A percentile compares a stretch with the other conserved stretches of the same genome.
phyloP scores from a whole-genome alignment of 2,113 vertebrate species.

The Glareola pratincola region DNA sequence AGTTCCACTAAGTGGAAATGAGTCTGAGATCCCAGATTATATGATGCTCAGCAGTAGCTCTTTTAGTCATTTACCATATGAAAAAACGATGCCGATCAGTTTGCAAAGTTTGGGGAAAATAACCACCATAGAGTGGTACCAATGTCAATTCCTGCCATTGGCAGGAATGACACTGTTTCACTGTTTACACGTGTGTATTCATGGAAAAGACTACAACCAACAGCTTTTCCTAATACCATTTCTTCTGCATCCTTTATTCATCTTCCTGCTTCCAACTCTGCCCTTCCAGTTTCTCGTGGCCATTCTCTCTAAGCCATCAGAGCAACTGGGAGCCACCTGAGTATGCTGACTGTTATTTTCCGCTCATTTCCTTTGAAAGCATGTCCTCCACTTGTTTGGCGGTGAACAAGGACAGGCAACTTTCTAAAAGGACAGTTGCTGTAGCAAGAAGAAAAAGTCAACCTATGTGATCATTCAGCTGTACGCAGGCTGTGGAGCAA shows the following conservation, averaged over 20 bases:
- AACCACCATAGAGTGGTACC: background rate
- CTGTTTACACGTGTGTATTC: background rate
- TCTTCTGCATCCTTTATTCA: background rate
- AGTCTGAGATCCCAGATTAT: background rate
- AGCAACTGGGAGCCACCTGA: background rate
- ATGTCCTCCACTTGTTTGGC: background rate
- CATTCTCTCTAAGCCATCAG: background rate
- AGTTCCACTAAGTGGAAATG: background rate
- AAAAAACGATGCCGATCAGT: background rate
- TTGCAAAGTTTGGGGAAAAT: background rate
- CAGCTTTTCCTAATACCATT: background rate
- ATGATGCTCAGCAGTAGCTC: background rate
- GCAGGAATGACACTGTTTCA: background rate
- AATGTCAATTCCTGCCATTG: background rate
- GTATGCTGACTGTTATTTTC: background rate
- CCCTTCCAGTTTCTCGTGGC: background rate
- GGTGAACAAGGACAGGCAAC: background rate
- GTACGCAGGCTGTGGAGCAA: background rate
- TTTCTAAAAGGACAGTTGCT: background rate
- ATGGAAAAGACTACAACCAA: background rate
- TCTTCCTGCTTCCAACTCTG: background rate
- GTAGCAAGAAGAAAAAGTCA: background rate
- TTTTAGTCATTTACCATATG: background rate
- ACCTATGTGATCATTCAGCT: background rate
- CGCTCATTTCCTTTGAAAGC: background rate